Evolutionary conservation across 2,888 invertebrate species (phyloP).

Genomic region (Agrilus biguttatus): DNA sequence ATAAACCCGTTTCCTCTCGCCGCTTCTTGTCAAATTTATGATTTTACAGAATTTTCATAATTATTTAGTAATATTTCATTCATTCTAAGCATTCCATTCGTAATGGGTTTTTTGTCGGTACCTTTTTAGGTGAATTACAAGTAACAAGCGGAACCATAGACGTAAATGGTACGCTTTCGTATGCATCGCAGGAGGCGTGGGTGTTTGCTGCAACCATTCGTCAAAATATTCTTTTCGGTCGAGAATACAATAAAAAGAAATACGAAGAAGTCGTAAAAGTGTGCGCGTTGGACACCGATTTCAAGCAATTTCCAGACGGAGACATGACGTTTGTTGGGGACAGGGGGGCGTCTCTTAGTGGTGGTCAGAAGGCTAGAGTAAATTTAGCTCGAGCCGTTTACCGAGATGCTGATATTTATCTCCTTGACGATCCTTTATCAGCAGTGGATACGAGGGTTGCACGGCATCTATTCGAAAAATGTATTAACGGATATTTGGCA

Average conservation of each 20-base stretch:
- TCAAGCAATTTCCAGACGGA: conserved; percentile 54
- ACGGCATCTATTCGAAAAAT: conserved; percentile 62
- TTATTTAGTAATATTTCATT: too few species aligned
- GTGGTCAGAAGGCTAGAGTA: conserved; percentile 68
- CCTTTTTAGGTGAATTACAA: conserved; percentile 43
- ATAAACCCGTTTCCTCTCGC: too few species aligned
- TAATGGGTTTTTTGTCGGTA: too few species aligned
- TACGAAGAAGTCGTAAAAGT: conserved; percentile 45
- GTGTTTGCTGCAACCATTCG: conserved; percentile 60
- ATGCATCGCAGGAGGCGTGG: conserved; percentile 80
- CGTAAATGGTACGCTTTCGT: conserved; percentile 50
- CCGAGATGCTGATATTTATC: conserved; percentile 59
- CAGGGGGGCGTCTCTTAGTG: conserved; percentile 60
- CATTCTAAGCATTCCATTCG: too few species aligned
- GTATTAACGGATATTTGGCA: conserved; percentile 51
- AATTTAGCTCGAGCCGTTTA: conserved; percentile 55
- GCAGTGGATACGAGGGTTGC: conserved; percentile 75
- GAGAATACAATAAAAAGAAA: conserved; percentile 42
- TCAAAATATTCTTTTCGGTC: conserved; percentile 79
- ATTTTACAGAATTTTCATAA: too few species aligned
- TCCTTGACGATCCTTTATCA: conserved; percentile 75
- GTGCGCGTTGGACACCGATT: conserved; percentile 58
- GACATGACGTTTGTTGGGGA: conserved; percentile 73
- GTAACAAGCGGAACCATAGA: conserved; percentile 43
- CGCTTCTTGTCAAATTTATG: too few species aligned